A percentile compares a stretch with the other conserved stretches of the same genome.
phyloP scores from a whole-genome alignment of 2,888 invertebrate species.

The Pecten maximus region DNA sequence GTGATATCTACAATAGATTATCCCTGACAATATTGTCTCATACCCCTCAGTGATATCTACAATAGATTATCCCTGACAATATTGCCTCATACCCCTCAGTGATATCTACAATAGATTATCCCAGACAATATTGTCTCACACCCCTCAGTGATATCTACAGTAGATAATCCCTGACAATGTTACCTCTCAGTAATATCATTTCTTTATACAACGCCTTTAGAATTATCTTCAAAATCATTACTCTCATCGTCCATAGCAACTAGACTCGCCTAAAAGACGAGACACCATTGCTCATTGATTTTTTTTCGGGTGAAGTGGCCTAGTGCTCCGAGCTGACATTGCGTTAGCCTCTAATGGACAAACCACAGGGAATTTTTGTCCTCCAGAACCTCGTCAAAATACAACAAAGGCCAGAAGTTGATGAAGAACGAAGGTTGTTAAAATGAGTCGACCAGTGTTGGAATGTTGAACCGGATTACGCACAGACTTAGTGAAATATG shows the following conservation, averaged over 20 bases:
- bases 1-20: neutral
- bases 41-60: too few species aligned
- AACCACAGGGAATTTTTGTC: neutral
- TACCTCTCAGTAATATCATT: neutral
- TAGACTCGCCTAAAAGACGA: neutral
- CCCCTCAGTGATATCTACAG: too few species aligned
- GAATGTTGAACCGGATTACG: neutral
- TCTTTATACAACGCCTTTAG: neutral
- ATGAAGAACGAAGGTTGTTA: neutral
- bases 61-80: neutral
- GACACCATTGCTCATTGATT: neutral
- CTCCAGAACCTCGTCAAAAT: neutral
- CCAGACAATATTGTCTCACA: too few species aligned
- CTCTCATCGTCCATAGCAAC: slow-evolving; percentile 11
- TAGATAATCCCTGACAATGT: neutral
- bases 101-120: too few species aligned
- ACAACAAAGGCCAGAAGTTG: neutral
- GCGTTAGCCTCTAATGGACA: slow-evolving; percentile 9
- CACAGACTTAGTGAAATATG: neutral
- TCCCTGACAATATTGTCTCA: neutral
- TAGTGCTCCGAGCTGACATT: neutral
- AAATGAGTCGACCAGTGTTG: neutral
- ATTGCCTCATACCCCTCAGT: neutral
- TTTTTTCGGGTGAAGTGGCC: neutral
- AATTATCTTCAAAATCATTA: neutral